Evolutionary conservation across 1,140 invertebrate genomes (phyloP).

Genomic region (Danaus melanippus): DNA sequence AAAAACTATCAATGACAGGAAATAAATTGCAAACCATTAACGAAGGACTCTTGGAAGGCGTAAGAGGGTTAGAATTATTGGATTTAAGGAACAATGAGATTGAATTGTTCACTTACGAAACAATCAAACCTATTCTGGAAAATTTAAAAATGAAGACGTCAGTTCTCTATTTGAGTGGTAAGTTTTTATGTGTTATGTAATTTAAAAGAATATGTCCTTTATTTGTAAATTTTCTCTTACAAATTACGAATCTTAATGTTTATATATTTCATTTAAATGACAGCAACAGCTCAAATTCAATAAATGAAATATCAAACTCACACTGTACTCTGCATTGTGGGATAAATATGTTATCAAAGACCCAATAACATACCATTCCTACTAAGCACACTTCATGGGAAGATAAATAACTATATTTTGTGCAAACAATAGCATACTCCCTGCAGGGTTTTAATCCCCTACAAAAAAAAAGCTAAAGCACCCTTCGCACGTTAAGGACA

Average conservation of each 20-base stretch:
- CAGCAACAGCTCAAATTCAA: no score
- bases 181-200: slow-evolving; percentile 55
- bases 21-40: slow-evolving; percentile 81
- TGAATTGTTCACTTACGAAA: slow-evolving; percentile 80
- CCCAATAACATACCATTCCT: slow-evolving; percentile 30
- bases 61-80: slow-evolving; percentile 77
- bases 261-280: no score
- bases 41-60: slow-evolving; percentile 78
- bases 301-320: no score
- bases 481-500: slow-evolving; percentile 53
- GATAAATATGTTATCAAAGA: slow-evolving; percentile 34
- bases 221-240: no score
- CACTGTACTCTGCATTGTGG: no score
- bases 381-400: slow-evolving; percentile 34
- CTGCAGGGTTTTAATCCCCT: slow-evolving; percentile 44
- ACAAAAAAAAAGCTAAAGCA: slow-evolving; percentile 30
- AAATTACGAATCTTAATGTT: no score
- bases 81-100: slow-evolving; percentile 83
- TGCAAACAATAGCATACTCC: slow-evolving; percentile 48
- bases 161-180: slow-evolving; percentile 82
- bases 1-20: slow-evolving; percentile 79
- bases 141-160: slow-evolving; percentile 80
- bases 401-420: slow-evolving; percentile 60
- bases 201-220: neutral
- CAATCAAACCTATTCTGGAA: slow-evolving; percentile 81